Evolutionary conservation across 1,140 invertebrate species (phyloP).

Genomic region (Drosophila simulans): DNA sequence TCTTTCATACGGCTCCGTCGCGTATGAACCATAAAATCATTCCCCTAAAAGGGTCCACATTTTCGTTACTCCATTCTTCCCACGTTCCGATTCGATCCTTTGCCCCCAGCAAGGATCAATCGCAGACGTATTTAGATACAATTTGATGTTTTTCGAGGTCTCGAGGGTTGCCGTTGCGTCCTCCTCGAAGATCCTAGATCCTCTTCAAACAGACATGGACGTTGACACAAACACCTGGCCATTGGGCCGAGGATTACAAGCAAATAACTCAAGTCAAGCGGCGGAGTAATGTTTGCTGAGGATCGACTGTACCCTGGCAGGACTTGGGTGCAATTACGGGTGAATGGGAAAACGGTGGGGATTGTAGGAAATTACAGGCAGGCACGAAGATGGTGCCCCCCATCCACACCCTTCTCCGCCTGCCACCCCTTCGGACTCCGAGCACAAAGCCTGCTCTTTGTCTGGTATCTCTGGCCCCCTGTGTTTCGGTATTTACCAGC

Average conservation of each 20-base stretch:
- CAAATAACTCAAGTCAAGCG: slow-evolving; percentile 41
- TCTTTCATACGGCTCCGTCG: slow-evolving; percentile 29
- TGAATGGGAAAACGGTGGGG: slow-evolving; percentile 6
- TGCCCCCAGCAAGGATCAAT: slow-evolving; percentile 48
- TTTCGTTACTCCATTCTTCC: slow-evolving; percentile 51
- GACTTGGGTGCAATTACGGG: slow-evolving; percentile 46
- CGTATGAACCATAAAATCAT: slow-evolving; percentile 2
- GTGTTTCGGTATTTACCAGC: slow-evolving; percentile 4
- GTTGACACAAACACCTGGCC: slow-evolving; percentile 77
- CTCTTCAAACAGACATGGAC: slow-evolving; percentile 65
- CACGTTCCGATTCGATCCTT: slow-evolving; percentile 56
- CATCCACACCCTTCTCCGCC: slow-evolving; percentile 12
- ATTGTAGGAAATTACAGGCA: slow-evolving; percentile 54
- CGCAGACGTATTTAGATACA: slow-evolving; percentile 57
- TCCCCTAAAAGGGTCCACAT: slow-evolving; percentile 4
- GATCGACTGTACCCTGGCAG: slow-evolving; percentile 13
- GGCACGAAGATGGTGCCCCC: slow-evolving; percentile 39
- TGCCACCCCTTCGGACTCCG: slow-evolving; percentile 8
- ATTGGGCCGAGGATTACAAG: slow-evolving; percentile 28
- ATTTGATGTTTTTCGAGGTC: slow-evolving; percentile 53
- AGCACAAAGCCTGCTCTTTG: slow-evolving; percentile 68
- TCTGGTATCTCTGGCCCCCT: slow-evolving; percentile 25
- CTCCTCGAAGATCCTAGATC: slow-evolving; percentile 25
- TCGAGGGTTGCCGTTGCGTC: slow-evolving; percentile 30
- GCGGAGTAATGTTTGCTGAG: slow-evolving; percentile 22